Evolutionary conservation across 2,888 invertebrate species (phyloP).

Genomic region (Lucinisca nassula): DNA sequence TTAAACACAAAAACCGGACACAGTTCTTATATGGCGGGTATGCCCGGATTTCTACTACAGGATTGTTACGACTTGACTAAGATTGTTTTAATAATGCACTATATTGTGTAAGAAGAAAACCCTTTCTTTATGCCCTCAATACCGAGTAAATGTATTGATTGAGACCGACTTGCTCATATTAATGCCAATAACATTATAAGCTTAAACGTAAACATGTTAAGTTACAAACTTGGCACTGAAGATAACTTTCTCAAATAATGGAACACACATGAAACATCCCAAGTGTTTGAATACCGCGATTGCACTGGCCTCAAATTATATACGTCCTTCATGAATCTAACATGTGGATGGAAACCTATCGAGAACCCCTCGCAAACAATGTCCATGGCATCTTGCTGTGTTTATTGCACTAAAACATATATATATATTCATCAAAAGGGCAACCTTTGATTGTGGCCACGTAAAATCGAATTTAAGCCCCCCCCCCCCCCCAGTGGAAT

Average conservation of each 20-base stretch:
- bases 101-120: background rate
- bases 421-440: background rate
- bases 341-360: slow-evolving; percentile 12
- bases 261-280: slow-evolving; percentile 35
- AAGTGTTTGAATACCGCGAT: background rate
- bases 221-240: no score
- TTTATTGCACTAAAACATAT: slow-evolving; percentile 28
- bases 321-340: no score
- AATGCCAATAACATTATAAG: background rate
- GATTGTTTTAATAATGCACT: background rate
- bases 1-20: background rate
- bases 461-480: no score
- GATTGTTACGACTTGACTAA: background rate
- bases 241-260: background rate
- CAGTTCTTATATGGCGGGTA: no score
- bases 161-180: background rate
- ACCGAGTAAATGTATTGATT: background rate
- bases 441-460: no score
- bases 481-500: no score
- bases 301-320: background rate
- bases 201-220: background rate
- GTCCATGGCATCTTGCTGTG: slow-evolving; percentile 5
- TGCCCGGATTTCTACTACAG: background rate
- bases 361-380: background rate
- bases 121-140: slow-evolving; percentile 2